Conservation (phyloP, 1,140 invertebrate species). For the Pemphigus obesinymphae region DNA sequence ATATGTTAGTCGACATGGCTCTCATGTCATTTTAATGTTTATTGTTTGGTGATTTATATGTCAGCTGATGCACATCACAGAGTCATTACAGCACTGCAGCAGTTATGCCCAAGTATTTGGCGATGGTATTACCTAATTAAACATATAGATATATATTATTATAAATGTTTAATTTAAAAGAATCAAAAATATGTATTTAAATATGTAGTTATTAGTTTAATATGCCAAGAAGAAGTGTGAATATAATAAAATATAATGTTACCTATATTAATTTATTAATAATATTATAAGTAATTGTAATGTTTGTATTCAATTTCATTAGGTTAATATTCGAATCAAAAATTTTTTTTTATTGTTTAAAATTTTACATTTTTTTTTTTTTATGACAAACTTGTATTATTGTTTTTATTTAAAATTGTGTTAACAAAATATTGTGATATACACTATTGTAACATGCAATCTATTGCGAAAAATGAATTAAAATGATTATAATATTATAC, state of each 20-base stretch:
- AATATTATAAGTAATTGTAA: neutral
- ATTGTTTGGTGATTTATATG: no score
- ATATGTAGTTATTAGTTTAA: neutral
- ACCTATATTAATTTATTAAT: slow-evolving; percentile 27
- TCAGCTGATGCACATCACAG: no score
- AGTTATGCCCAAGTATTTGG: no score
- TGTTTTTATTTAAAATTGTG: slow-evolving; percentile 8
- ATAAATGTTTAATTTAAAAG: neutral
- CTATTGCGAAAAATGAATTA: no score
- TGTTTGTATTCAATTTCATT: neutral
- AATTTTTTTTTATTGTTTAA: neutral
- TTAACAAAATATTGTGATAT: neutral
- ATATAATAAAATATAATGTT: neutral
- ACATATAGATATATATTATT: neutral
- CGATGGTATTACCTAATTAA: neutral
- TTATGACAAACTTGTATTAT: neutral
- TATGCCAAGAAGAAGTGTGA: neutral
- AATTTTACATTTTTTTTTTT: slow-evolving; percentile 1
- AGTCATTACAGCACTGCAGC: no score
- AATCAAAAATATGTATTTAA: neutral
- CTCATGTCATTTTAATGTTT: no score
- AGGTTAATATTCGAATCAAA: slow-evolving; percentile 13
- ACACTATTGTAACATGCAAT: neutral
- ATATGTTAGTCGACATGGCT: no score
- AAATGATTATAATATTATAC: no score